phyloP scores from a whole-genome alignment of 2,113 vertebrate species.

The Xiphias gladius region DNA sequence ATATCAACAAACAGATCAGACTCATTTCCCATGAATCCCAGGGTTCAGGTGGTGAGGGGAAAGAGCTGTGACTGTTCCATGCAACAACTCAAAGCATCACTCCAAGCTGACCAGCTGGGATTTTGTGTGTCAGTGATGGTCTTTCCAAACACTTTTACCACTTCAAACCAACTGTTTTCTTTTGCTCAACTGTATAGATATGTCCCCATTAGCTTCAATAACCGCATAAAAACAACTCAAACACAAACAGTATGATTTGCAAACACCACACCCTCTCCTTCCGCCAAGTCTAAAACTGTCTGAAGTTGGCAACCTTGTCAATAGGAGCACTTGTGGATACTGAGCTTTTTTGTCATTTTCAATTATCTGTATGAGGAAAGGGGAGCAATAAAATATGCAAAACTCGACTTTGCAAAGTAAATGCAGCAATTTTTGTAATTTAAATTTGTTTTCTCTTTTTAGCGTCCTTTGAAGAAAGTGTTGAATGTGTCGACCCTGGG shows the following conservation, averaged over 20 bases:
- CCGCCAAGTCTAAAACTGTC: slow-evolving; percentile 73
- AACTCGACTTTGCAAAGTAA: slow-evolving; percentile 81
- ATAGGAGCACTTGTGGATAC: slow-evolving; percentile 74
- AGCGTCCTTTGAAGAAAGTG: slow-evolving; percentile 86
- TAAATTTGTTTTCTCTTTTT: slow-evolving; percentile 80
- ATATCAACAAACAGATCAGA: slow-evolving; percentile 59
- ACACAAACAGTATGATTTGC: slow-evolving; percentile 78
- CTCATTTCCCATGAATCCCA: slow-evolving; percentile 64
- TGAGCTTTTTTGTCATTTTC: slow-evolving; percentile 72
- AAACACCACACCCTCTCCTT: slow-evolving; percentile 66
- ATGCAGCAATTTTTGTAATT: slow-evolving; percentile 83
- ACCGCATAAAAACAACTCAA: slow-evolving; percentile 79
- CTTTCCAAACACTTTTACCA: slow-evolving; percentile 70
- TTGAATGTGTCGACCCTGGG: slow-evolving; percentile 81
- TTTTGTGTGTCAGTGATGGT: slow-evolving; percentile 64
- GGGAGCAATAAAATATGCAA: slow-evolving; percentile 69
- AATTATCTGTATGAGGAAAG: slow-evolving; percentile 71
- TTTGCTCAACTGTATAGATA: slow-evolving; percentile 68
- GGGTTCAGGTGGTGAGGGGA: slow-evolving; percentile 65
- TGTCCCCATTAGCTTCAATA: slow-evolving; percentile 73
- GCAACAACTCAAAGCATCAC: slow-evolving; percentile 59
- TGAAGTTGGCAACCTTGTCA: slow-evolving; percentile 70
- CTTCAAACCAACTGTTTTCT: slow-evolving; percentile 69
- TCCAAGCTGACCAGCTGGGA: slow-evolving; percentile 72
- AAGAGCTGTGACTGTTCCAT: slow-evolving; percentile 55